Conservation (phyloP, 1,140 invertebrate genomes). For the Drosophila athabasca region DNA sequence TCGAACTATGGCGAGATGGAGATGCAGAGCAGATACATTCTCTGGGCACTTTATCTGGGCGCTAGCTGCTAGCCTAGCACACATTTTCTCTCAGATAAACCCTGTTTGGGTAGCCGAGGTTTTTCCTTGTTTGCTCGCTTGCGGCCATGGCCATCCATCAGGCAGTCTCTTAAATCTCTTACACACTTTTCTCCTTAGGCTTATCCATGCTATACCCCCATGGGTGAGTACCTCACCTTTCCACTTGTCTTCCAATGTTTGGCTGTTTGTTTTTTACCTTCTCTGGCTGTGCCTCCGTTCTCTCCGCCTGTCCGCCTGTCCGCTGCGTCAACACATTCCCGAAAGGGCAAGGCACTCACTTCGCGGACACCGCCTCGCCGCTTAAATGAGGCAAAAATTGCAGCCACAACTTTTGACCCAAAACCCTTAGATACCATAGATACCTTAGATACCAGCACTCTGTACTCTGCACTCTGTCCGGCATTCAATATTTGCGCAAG, state of each 20-base stretch:
- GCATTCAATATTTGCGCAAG: slow-evolving; percentile 65
- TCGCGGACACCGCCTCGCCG: slow-evolving; percentile 15
- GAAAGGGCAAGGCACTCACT: slow-evolving; percentile 73
- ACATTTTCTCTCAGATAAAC: slow-evolving; percentile 67
- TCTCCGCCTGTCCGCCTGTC: not conserved
- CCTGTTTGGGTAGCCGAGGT: slow-evolving; percentile 49
- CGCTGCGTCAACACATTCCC: slow-evolving; percentile 55
- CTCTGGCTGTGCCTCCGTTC: slow-evolving; percentile 16
- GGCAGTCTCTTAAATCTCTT: slow-evolving; percentile 63
- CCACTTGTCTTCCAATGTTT: slow-evolving; percentile 72
- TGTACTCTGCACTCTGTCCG: slow-evolving; percentile 12
- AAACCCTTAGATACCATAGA: slow-evolving; percentile 40
- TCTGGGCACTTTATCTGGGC: slow-evolving; percentile 45
- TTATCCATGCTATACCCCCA: slow-evolving; percentile 33
- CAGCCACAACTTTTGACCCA: slow-evolving; percentile 68
- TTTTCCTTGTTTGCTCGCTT: slow-evolving; percentile 48
- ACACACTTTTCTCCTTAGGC: slow-evolving; percentile 62
- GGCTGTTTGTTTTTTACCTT: slow-evolving; percentile 70
- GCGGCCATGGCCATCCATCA: slow-evolving; percentile 45
- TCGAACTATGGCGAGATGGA: not conserved
- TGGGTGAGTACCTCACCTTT: slow-evolving; percentile 46
- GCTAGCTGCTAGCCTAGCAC: slow-evolving; percentile 5
- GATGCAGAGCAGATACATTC: slow-evolving; percentile 19
- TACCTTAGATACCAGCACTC: slow-evolving; percentile 8
- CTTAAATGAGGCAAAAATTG: slow-evolving; percentile 33